Conservation (phyloP, 2,113 vertebrate species). For the Tautogolabrus adspersus region DNA sequence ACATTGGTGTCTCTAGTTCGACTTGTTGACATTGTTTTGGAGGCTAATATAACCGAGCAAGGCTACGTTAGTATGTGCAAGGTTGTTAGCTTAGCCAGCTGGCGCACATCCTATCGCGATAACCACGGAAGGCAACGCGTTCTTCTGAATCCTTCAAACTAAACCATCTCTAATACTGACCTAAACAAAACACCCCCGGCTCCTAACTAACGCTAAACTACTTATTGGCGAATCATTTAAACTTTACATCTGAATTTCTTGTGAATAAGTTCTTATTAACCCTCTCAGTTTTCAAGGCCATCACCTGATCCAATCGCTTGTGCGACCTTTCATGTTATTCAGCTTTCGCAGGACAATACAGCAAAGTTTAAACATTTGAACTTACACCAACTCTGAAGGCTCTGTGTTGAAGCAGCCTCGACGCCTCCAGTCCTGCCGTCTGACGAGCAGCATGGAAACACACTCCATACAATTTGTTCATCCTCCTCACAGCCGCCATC, state of each 20-base stretch:
- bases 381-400: constrained; percentile 78
- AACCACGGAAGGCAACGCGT: neutral
- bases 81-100: constrained; percentile 17
- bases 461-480: constrained; percentile 70
- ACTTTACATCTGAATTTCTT: too few species aligned
- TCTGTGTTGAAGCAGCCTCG: constrained; percentile 68
- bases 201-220: neutral
- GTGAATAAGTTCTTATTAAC: too few species aligned
- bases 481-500: constrained; percentile 72
- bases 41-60: rapidly evolving
- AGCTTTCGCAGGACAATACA: neutral
- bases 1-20: rapidly evolving
- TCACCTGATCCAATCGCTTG: neutral
- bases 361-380: neutral
- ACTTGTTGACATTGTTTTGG: rapidly evolving
- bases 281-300: neutral
- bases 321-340: constrained; percentile 4
- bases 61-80: neutral
- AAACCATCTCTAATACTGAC: neutral
- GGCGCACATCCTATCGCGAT: constrained; percentile 32
- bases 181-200: rapidly evolving
- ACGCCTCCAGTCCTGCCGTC: constrained; percentile 51
- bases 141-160: neutral
- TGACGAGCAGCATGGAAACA: constrained; percentile 68
- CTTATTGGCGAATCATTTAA: rapidly evolving